Evolutionary conservation across 2,113 vertebrate genomes (phyloP), one percentile per base, ranked within the genome.

Genomic region (Colistium nudipinnis): DNA sequence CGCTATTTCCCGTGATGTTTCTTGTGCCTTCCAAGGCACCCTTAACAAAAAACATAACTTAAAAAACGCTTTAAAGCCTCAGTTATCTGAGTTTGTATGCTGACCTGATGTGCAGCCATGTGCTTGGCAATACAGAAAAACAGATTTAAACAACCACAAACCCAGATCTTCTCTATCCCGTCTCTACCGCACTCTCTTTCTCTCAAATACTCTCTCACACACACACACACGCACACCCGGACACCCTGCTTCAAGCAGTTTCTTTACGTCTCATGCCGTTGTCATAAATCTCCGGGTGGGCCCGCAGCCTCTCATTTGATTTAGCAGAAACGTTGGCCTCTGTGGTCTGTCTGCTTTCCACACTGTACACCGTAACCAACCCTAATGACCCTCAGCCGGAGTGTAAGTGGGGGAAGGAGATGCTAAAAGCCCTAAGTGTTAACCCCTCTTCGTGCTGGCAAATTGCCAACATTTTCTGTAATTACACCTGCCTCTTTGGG

Each of bases 401-500:
- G 67, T 77, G 71, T 56, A 47, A 67, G 51, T n/a, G n/a, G 49
- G 28, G 38, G 51, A 47, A 48, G 9, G 24, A 55, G 62, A 66
- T 66, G 66, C 55, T 74, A 53, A 70, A 55, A 56, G 54, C 35
- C 9, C 62, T n/a, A 13, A 70, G 51, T 71, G 47, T 84, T 82
- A 81, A 76, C 78, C 53, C 56, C 19, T 59, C 20, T 48, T 62
- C 59, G 43, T 1, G 54, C 57, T 78, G 81, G 72, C 24, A 73
- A 76, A 48, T 55, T 53, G 85, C 64, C 79, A 83, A 52, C 57
- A 19, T 59, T 67, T 57, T 59, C 83, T 82, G 85, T 85, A 85
- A 85, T 82, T 86, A 74, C 80, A 88, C 44, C 87, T 80, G 80
- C 74, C n/a, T 76, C 83, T 70, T 31, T 35, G 76, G 74, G 70